Conservation (phyloP, 2,888 invertebrate genomes). For the Bembecia ichneumoniformis region DNA sequence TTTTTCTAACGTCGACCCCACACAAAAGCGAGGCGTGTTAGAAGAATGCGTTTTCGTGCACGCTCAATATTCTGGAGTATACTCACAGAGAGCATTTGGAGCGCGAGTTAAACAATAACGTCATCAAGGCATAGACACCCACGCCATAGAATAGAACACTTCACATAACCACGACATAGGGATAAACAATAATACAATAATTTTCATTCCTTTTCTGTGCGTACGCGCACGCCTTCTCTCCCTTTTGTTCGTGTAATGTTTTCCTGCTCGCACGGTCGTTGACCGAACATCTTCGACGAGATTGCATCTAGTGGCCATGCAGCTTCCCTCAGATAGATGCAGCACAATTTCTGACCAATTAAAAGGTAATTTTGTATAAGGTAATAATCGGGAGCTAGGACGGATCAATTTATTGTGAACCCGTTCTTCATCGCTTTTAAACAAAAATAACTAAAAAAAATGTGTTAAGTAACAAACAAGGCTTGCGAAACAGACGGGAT, state of each 20-base stretch:
- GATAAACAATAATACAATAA: slow-evolving; percentile 63
- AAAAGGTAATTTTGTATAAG: slow-evolving; percentile 48
- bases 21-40: not conserved
- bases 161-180: slow-evolving; percentile 18
- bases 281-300: slow-evolving; percentile 66
- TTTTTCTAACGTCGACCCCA: not conserved
- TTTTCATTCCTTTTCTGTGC: slow-evolving; percentile 69
- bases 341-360: slow-evolving; percentile 61
- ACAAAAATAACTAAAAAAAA: slow-evolving; percentile 3
- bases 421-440: not conserved
- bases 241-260: slow-evolving; percentile 35
- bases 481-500: slow-evolving; percentile 40
- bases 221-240: slow-evolving; percentile 61
- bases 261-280: slow-evolving; percentile 55
- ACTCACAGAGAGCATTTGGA: slow-evolving; percentile 26
- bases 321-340: slow-evolving; percentile 64
- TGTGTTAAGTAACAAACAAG: slow-evolving; percentile 1
- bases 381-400: slow-evolving; percentile 19
- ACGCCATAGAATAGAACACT: slow-evolving; percentile 5
- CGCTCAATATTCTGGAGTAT: slow-evolving; percentile 37
- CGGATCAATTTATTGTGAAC: slow-evolving; percentile 7
- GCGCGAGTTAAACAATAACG: slow-evolving; percentile 41
- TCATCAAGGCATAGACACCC: slow-evolving; percentile 35
- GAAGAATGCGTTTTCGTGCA: not conserved
- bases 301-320: slow-evolving; percentile 68